phyloP scores from a whole-genome alignment of 2,888 invertebrate genomes.

The Clostera curtula region DNA sequence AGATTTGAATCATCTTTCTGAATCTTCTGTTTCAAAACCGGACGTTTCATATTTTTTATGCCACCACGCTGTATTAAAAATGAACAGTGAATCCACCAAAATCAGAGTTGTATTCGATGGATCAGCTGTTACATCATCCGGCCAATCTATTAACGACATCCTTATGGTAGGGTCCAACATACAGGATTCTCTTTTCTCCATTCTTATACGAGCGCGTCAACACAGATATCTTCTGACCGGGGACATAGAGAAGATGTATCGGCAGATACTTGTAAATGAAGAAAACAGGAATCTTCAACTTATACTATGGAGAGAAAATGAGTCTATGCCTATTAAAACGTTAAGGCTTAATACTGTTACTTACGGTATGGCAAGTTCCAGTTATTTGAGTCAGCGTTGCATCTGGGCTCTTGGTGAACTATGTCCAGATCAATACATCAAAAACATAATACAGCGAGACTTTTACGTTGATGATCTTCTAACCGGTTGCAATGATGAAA shows the following conservation, averaged over 20 bases:
- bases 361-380: slow-evolving; percentile 17
- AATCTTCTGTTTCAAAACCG: neutral
- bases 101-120: slow-evolving; percentile 15
- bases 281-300: slow-evolving; percentile 3
- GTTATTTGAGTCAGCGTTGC: slow-evolving; percentile 17
- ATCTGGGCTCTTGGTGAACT: slow-evolving; percentile 12
- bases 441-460: slow-evolving; percentile 17
- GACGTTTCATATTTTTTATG: slow-evolving; percentile 6
- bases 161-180: slow-evolving; percentile 10
- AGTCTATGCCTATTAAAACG: slow-evolving; percentile 4
- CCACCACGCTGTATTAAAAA: slow-evolving; percentile 12
- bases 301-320: slow-evolving; percentile 7
- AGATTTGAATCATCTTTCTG: neutral
- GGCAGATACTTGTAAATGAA: slow-evolving; percentile 3
- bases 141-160: slow-evolving; percentile 10
- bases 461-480: slow-evolving; percentile 21
- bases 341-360: slow-evolving; percentile 14
- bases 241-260: slow-evolving; percentile 14
- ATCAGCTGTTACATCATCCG: slow-evolving; percentile 8
- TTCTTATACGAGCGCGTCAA: slow-evolving; percentile 7
- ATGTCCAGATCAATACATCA: slow-evolving; percentile 8
- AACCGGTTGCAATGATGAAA: slow-evolving; percentile 10
- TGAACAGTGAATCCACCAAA: slow-evolving; percentile 11
- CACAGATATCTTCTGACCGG: slow-evolving; percentile 8
- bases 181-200: slow-evolving; percentile 10